Percentiles rank a stretch among this genome's conserved stretches.
phyloP scores from a whole-genome alignment of 2,888 invertebrate species.

The Craniophora ligustri region DNA sequence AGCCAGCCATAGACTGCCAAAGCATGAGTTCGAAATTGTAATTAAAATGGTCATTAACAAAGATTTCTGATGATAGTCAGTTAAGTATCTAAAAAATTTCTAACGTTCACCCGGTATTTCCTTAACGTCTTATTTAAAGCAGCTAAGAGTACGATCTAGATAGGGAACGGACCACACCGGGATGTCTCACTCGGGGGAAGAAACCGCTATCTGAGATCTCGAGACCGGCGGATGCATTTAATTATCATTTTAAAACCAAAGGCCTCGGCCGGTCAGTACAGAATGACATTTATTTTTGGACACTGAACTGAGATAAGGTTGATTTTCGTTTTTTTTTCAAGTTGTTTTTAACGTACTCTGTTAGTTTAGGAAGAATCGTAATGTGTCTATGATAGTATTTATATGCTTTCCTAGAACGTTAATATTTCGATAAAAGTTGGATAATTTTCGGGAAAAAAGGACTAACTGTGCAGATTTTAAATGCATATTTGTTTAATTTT shows the following conservation, averaged over 20 bases:
- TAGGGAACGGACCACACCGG: constrained; percentile 81
- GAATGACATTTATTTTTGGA: constrained; percentile 64
- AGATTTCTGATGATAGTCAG: constrained; percentile 46
- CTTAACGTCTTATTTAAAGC: constrained; percentile 56
- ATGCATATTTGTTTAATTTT: too few species aligned
- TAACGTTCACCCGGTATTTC: constrained; percentile 53
- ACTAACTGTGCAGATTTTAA: too few species aligned
- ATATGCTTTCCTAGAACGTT: too few species aligned
- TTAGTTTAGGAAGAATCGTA: constrained; percentile 12
- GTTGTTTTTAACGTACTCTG: constrained; percentile 5
- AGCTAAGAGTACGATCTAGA: constrained; percentile 72
- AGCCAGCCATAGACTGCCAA: constrained; percentile 3
- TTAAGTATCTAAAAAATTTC: constrained; percentile 53
- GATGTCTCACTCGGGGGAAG: constrained; percentile 77
- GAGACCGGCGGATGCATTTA: constrained; percentile 64
- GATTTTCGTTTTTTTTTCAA: constrained; percentile 17
- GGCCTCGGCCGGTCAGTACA: constrained; percentile 56
- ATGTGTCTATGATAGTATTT: background rate
- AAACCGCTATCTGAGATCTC: constrained; percentile 78
- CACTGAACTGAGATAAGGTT: constrained; percentile 36
- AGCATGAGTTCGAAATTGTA: constrained; percentile 26
- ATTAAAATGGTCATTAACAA: constrained; percentile 46
- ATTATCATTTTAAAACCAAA: constrained; percentile 71
- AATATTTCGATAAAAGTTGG: too few species aligned
- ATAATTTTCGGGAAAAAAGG: too few species aligned